Evolutionary conservation across 2,797 vertebrate species (phyloP), one percentile per base, ranked within the genome.

Genomic region (Falco concolor): DNA sequence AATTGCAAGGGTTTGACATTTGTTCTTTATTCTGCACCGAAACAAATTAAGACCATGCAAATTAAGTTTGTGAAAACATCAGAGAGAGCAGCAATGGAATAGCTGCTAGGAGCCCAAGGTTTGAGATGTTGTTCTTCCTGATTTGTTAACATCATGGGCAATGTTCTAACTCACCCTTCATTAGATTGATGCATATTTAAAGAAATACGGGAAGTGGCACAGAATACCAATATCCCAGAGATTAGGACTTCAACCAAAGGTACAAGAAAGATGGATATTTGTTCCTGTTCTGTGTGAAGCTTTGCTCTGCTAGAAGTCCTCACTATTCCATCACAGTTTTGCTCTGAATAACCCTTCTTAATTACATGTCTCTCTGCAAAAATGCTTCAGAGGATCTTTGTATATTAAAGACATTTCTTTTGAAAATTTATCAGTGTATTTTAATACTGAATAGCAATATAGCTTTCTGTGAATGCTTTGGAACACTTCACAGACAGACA

Each of bases 1-100:
- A 92, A 72, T 61, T 57, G 38, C 28, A 68, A 17, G 8, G 15
- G 1, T 42, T 91, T 78, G 82, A 61, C 74, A 69, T 89, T 93
- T 84, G 28, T 70, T 89, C 75, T 96, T 89, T 70, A 57, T 80
- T 80, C 82, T 80, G 28, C 32, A 49, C 25, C 32, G 87, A 75
- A 89, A 50, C 56, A 87, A 87, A 83, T 84, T 74, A 83, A 61
- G 49, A 81, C 49, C 2, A 2, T 88, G 79, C 83, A 96, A 95
- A 95, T 91, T n/a, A 91, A 72, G 82, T 91, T 93, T 81, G 83
- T 90, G 91, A 84, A 85, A 94, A 94, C 90, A 94, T 81, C 76
- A 90, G 87, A 75, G 75, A 34, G 34, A 4, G 10, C 74, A 91
- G 64, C 76, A 75, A 17, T 52, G 57, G 68, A 64, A 64, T 89